Percentiles rank a stretch among this genome's conserved stretches.
phyloP scores from a whole-genome alignment of 2,888 invertebrate genomes.

The Chaetogeoica ovagalla region DNA sequence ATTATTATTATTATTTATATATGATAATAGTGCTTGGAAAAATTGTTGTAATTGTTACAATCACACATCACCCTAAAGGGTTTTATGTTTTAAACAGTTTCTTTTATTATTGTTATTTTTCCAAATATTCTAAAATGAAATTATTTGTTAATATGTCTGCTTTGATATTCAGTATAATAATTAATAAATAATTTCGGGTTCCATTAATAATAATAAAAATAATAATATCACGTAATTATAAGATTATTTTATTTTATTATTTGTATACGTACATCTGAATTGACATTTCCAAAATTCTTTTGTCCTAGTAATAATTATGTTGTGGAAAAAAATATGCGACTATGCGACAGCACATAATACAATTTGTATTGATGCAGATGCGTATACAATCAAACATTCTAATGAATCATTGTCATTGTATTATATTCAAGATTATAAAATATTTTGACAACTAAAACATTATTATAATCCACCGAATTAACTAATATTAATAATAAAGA shows the following conservation, averaged over 20 bases:
- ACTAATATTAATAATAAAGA: no score
- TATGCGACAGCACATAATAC: not conserved
- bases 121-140: not conserved
- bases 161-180: not conserved
- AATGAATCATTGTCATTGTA: not conserved
- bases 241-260: conserved; percentile 1
- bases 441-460: no score
- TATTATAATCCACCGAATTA: no score
- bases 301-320: conserved; percentile 12
- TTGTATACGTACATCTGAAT: not conserved
- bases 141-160: not conserved
- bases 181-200: conserved; percentile 4
- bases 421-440: not conserved
- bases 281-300: conserved; percentile 18
- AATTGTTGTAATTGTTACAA: not conserved
- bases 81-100: no score
- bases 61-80: no score
- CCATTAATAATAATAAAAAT: conserved; percentile 1
- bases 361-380: not conserved
- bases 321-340: not conserved
- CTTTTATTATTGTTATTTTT: no score
- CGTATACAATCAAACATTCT: not conserved
- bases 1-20: no score
- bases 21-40: not conserved
- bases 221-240: not conserved